phyloP scores from a whole-genome alignment of 2,113 vertebrate species.

The Deroptyus accipitrinus region DNA sequence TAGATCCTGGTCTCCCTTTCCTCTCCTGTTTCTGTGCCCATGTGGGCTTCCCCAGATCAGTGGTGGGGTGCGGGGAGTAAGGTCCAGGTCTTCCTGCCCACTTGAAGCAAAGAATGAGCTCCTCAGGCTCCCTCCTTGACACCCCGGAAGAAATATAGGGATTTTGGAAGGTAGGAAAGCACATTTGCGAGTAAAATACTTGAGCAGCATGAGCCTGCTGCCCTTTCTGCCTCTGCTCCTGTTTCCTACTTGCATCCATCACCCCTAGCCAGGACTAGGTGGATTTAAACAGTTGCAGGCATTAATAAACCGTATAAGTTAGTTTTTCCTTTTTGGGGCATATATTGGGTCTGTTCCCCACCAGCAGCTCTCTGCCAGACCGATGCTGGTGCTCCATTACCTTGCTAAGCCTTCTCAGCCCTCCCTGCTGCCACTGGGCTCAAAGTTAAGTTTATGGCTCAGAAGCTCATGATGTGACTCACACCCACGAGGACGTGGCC shows the following conservation, averaged over 20 bases:
- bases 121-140: rapidly evolving
- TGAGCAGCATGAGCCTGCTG: neutral
- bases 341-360: neutral
- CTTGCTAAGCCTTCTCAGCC: neutral
- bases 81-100: neutral
- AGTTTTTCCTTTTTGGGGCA: neutral
- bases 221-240: neutral
- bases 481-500: neutral
- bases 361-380: neutral
- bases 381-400: neutral
- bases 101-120: neutral
- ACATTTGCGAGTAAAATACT: neutral
- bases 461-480: neutral
- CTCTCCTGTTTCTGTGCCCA: neutral
- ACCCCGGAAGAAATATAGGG: neutral
- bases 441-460: neutral
- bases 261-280: neutral
- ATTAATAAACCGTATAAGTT: neutral
- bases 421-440: neutral
- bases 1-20: neutral
- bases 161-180: neutral
- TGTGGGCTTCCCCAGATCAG: neutral
- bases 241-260: neutral
- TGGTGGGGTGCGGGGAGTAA: rapidly evolving
- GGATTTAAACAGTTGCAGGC: neutral